Base-by-base conservation (phyloP, 92 coral and sea anemone species). In the Porites divaricata region DNA sequence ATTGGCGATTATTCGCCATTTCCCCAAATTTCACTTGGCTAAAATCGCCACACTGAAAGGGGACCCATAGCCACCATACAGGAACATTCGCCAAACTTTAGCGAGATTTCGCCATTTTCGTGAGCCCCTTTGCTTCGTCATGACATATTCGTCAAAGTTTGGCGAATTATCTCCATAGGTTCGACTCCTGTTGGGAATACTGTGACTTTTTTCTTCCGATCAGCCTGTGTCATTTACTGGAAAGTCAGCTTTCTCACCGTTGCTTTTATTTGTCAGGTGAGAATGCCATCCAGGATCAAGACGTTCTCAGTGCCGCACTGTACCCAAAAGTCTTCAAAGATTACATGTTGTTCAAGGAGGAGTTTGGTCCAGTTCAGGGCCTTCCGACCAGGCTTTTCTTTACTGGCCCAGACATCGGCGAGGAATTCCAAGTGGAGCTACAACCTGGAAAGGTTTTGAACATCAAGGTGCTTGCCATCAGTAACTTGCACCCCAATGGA, bases 361-460 rank as follows among this genome's bases (percentile, higher is more conserved):
- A 95, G 84, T 97, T 83, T 73, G 99, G 99, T 59, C 99, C 99
- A 0, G 98, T 97, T 22, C 91, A 90, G 65, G 97, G 94, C 7
- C 90, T 97, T 1, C 98, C 98, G 2, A 97, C 99, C 4, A 90
- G 99, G 66, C 93, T 97, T 59, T 97, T 95, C 78, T 89, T 97
- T 63, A 93, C 95, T 51, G 99, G 99, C 9, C 99, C 99, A 8
- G 99, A 97, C 76, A 97, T 97, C 57, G 99, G 99, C 1, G 99
- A 97, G 71, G 98, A 93, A 41, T 95, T 95, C 86, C 95, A 97
- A 28, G 99, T 97, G 0, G 96, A 91, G 71, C 91, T 97, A 15
- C 98, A 97, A 69, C 74, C 93, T 49, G 99, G 99, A 10, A 96
- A 96, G 69, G 83, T 95, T 22, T 52, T 96, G 89, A 92, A 94